Base-by-base conservation (phyloP, 2,113 vertebrate species). In the Gallinago jamesoni region DNA sequence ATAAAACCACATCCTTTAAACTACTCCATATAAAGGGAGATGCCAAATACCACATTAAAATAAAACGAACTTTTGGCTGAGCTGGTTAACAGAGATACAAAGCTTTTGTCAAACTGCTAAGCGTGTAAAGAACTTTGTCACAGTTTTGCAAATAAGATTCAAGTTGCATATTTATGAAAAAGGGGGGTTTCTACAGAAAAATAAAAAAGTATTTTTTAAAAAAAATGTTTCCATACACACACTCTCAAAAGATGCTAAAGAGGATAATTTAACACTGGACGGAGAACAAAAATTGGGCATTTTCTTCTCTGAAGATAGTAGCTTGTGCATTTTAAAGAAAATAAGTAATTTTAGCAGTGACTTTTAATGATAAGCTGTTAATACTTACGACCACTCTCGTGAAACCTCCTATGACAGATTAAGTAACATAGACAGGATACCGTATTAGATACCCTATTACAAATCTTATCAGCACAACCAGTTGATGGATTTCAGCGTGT, bases 1-100 rank as follows among this genome's bases (percentile, higher is more conserved):
- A 64, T 63, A 90, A 96, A 97, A 93, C 74, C 16, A 89, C 90
- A 66, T 76, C 62, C 81, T 88, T 95, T 69, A 87, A 97, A 95
- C 67, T 90, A 74, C 41, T 86, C 85, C 64, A 20, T 57, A 59
- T 75, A 84, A 78, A 95, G 76, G 73, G 47, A 96, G 55, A 75
- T 76, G 64, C 81, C 94, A 76, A 93, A 74, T 68, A 90, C 57
- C 50, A 28, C 59, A 90, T 62, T 80, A 85, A 79, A 93, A 81
- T 91, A 84, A 91, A 96, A 84, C 25, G n/a, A 77, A 78, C 47
- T 94, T 96, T 93, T 52, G 57, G 77, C 89, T 75, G 77, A 89
- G 92, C 93, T 94, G 84, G 74, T 74, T 93, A 94, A 79, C 59
- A 83, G 13, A 63, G 31, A 89, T 83, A 70, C 48, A 50, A 85